Evolutionary conservation across 2,113 vertebrate genomes (phyloP), one percentile per base, ranked within the genome.

Genomic region (Orthonyx spaldingii): DNA sequence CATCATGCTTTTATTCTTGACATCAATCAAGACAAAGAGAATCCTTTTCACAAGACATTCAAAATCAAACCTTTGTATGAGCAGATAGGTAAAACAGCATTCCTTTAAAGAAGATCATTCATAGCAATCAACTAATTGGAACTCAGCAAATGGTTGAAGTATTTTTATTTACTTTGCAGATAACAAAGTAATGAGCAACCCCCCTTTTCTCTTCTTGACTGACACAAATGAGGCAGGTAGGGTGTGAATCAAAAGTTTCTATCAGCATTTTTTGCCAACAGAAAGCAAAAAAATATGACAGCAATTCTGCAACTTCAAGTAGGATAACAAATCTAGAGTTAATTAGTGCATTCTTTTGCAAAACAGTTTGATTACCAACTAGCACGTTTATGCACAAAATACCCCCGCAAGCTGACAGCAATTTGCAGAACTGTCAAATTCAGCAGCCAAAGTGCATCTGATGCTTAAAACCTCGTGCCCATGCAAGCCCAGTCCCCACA

Each of bases 21-120:
- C 98, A 98, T 98, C 98, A 98, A 98, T 98, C 98, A 98, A 98
- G 98, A 98, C 98, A 98, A 98, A 98, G 98, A 98, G 97, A 98
- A 98, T 97, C 97, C 97, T 98, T 98, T 97, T 97, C 98, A 98
- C 92, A 92, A 98, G 98, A 98, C 97, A 96, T 98, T 98, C 97
- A 97, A 98, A 98, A 98, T 98, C 98, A 98, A 98, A 98, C 97
- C 97, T 97, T 97, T 96, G 96, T 96, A 92, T 35, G 80, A 96
- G 94, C 85, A 97, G 97, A 97, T 96, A 97, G 98, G 98, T 98
- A 97, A 98, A 98, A 97, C 96, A 96, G 97, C 95, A 87, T 96
- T 96, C 97, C 96, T 97, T 98, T 97, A 92, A 98, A 96, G 96
- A 95, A 96, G 94, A 97, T 95, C 92, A 87, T 96, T 87, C 82